phyloP scores from a whole-genome alignment of 2,888 invertebrate genomes.

The Anthophora plumipes region DNA sequence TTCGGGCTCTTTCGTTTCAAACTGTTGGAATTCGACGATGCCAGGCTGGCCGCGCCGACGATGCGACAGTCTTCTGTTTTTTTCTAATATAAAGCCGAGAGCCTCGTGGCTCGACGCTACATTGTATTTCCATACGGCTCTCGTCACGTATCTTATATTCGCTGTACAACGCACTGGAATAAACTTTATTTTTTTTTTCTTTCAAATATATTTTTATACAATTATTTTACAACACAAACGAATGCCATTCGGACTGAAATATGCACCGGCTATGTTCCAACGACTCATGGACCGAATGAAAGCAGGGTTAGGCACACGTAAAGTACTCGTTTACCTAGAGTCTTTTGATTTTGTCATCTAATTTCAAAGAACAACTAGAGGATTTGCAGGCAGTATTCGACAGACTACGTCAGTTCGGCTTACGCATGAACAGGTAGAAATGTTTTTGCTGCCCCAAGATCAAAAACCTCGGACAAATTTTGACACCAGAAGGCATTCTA shows the following conservation, averaged over 20 bases:
- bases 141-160: too few relatives aligned
- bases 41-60: too few relatives aligned
- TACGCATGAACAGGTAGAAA: constrained; percentile 8
- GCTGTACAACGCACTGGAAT: too few relatives aligned
- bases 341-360: not conserved
- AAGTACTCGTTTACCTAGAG: not conserved
- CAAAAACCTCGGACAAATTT: not conserved
- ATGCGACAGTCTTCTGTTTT: too few relatives aligned
- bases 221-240: too few relatives aligned
- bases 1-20: not conserved
- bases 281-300: constrained; percentile 3
- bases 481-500: not conserved
- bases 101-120: too few relatives aligned
- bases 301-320: not conserved
- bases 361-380: not conserved
- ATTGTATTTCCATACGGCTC: too few relatives aligned
- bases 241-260: constrained; percentile 17
- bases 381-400: constrained; percentile 6
- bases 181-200: too few relatives aligned
- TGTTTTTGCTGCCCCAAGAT: not conserved
- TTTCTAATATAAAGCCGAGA: too few relatives aligned
- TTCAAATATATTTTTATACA: too few relatives aligned
- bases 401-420: not conserved
- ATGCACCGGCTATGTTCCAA: constrained; percentile 7
- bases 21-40: too few relatives aligned